Evolutionary conservation across 2,888 invertebrate species (phyloP).

Genomic region (Tolmerus cingulatus): DNA sequence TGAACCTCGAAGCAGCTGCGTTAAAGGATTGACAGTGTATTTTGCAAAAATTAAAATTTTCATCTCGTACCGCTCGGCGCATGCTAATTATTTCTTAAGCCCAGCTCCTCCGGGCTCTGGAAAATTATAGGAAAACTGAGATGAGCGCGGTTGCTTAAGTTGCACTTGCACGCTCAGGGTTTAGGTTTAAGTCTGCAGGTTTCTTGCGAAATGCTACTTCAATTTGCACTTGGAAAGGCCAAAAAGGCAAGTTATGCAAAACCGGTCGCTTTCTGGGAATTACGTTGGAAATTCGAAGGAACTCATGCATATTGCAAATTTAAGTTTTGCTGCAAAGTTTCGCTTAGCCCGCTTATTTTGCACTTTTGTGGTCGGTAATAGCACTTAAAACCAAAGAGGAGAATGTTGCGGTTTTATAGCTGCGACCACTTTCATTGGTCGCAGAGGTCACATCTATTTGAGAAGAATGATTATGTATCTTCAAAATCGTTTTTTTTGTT

Average conservation of each 20-base stretch:
- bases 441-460: neutral
- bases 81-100: neutral
- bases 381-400: neutral
- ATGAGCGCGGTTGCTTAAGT: neutral
- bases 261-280: neutral
- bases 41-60: neutral
- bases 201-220: neutral
- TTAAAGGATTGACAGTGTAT: neutral
- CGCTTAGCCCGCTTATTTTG: neutral
- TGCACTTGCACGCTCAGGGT: neutral
- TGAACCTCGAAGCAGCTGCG: neutral
- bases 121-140: neutral
- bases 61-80: neutral
- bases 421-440: neutral
- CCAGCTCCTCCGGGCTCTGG: neutral
- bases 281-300: neutral
- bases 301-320: neutral
- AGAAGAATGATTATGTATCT: neutral
- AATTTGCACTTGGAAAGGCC: neutral
- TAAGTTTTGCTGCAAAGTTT: neutral
- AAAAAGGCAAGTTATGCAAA: neutral
- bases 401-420: neutral
- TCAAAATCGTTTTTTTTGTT: neutral
- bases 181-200: neutral
- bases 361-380: neutral